Evolutionary conservation across 2,888 invertebrate species (phyloP).

Genomic region (Carpatolechia fugitivella): DNA sequence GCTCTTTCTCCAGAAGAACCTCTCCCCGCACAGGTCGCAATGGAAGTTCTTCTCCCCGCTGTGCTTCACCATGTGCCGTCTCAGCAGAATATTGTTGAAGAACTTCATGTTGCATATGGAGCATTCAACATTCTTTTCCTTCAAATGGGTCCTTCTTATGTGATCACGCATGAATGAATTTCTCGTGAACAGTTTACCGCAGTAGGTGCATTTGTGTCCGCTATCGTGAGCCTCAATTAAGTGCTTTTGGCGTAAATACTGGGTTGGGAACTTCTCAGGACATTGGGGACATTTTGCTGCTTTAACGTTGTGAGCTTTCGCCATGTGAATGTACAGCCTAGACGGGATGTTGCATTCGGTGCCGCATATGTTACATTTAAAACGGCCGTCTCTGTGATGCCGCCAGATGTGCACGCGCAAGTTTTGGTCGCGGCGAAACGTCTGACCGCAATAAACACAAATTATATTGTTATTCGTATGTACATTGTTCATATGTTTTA

Average conservation of each 20-base stretch:
- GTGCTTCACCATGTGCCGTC: conserved; percentile 47
- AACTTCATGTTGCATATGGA: conserved; percentile 55
- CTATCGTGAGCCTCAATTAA: conserved; percentile 46
- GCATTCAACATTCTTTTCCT: conserved; percentile 52
- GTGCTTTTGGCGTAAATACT: conserved; percentile 67
- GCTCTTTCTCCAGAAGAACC: conserved; percentile 81
- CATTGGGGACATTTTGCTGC: conserved; percentile 70
- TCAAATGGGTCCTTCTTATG: conserved; percentile 48
- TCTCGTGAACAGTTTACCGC: conserved; percentile 35
- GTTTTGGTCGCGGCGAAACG: conserved; percentile 67
- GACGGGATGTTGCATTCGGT: conserved; percentile 69
- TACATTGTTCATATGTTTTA: conserved; percentile 68
- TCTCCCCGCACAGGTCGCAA: conserved; percentile 63
- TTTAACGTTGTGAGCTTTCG: conserved; percentile 63
- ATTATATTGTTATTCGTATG: conserved; percentile 71
- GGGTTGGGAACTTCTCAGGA: conserved; percentile 68
- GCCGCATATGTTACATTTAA: conserved; percentile 62
- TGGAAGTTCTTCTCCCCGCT: conserved; percentile 47
- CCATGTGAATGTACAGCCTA: conserved; percentile 71
- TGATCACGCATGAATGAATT: conserved; percentile 36
- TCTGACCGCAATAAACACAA: conserved; percentile 68
- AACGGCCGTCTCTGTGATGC: conserved; percentile 64
- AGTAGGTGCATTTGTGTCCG: conserved; percentile 44
- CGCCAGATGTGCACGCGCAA: conserved; percentile 68
- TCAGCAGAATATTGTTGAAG: conserved; percentile 31